These are phyloP conservation scores for Zeus faber DNA, from an alignment of 2,113 vertebrate genomes.

Conservation along the genomic window DNA sequence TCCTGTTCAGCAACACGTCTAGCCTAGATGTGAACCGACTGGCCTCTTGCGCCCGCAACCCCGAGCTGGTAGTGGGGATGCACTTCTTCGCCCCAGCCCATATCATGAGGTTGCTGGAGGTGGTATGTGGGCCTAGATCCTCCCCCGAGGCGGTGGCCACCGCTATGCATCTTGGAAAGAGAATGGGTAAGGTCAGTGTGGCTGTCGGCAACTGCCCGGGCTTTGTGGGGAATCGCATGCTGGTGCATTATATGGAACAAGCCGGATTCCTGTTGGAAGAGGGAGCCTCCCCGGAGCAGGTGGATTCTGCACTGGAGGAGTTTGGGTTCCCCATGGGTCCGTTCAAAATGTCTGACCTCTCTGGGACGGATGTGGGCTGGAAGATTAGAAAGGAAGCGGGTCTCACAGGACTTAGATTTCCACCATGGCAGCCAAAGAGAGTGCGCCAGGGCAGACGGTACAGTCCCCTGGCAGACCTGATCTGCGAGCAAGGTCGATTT, in stretches of 20 bases:
- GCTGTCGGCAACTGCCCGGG: slow-evolving; percentile 88
- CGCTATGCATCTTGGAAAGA: slow-evolving; percentile 81
- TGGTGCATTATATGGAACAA: slow-evolving; percentile 75
- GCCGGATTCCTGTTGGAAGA: slow-evolving; percentile 86
- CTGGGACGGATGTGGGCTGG: slow-evolving; percentile 90
- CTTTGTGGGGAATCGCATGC: slow-evolving; percentile 91
- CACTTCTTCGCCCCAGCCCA: slow-evolving; percentile 94
- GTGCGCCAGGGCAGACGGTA: slow-evolving; percentile 75
- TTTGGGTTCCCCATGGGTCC: slow-evolving; percentile 89
- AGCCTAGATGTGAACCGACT: slow-evolving; percentile 82
- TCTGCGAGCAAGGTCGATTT: slow-evolving; percentile 83
- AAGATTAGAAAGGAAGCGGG: slow-evolving; percentile 75
- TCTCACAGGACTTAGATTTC: slow-evolving; percentile 56
- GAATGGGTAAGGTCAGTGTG: slow-evolving; percentile 83
- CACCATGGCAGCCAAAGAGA: slow-evolving; percentile 61
- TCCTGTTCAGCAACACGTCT: slow-evolving; percentile 89
- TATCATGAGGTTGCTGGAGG: slow-evolving; percentile 87
- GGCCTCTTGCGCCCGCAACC: slow-evolving; percentile 73
- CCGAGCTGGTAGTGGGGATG: slow-evolving; percentile 85
- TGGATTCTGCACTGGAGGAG: slow-evolving; percentile 83
- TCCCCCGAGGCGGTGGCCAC: slow-evolving; percentile 82
- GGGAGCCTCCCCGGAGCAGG: slow-evolving; percentile 81
- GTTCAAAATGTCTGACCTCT: slow-evolving; percentile 84
- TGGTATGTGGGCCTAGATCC: slow-evolving; percentile 79
- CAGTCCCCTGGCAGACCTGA: slow-evolving; percentile 84